A percentile compares a stretch with the other conserved stretches of the same genome.
phyloP scores from a whole-genome alignment of 2,888 invertebrate species.

The Notodonta ziczac region DNA sequence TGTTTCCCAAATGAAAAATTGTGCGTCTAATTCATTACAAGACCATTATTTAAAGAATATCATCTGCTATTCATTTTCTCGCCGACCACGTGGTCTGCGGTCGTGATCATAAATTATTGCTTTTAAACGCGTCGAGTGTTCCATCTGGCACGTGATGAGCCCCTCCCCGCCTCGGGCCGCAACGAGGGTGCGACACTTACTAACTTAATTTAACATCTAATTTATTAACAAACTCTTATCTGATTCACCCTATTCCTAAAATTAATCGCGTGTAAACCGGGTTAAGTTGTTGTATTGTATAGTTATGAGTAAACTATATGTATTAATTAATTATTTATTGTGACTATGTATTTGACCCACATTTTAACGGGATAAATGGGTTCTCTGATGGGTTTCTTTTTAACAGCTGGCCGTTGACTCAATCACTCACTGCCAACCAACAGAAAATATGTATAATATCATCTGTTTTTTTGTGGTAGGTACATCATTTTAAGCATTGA shows the following conservation, averaged over 20 bases:
- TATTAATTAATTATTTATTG: too few relatives aligned
- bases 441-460: too few relatives aligned
- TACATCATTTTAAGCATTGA: too few relatives aligned
- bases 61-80: conserved; percentile 53
- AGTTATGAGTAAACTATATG: too few relatives aligned
- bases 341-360: too few relatives aligned
- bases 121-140: conserved; percentile 45
- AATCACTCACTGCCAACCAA: too few relatives aligned
- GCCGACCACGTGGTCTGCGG: conserved; percentile 49
- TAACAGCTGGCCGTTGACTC: too few relatives aligned
- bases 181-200: conserved; percentile 67
- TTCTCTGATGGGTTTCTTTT: too few relatives aligned
- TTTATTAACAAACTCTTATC: conserved; percentile 62
- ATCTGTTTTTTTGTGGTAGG: too few relatives aligned
- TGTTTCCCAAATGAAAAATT: background rate
- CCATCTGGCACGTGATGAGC: conserved; percentile 53
- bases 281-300: background rate
- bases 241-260: conserved; percentile 43
- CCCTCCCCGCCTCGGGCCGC: conserved; percentile 32
- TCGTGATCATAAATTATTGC: conserved; percentile 56
- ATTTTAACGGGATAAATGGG: too few relatives aligned
- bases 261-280: background rate
- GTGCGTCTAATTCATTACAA: background rate
- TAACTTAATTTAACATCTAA: conserved; percentile 64
- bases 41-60: conserved; percentile 45